Evolutionary conservation across 2,113 vertebrate genomes (phyloP).

Genomic region (Lamprologus lemairii): DNA sequence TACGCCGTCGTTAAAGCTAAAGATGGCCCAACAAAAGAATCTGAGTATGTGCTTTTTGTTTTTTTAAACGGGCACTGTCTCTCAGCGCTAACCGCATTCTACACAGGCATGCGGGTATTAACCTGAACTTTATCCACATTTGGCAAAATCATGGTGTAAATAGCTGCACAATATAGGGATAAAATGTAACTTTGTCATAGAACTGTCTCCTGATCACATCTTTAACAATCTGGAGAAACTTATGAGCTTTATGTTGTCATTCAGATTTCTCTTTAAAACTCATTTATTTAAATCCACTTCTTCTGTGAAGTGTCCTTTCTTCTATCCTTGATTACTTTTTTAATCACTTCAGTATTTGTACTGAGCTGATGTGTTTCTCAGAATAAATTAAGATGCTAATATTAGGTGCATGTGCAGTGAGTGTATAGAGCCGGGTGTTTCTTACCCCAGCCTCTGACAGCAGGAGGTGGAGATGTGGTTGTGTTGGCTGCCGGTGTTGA

Average conservation of each 20-base stretch:
- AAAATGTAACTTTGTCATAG: neutral
- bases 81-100: neutral
- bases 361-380: neutral
- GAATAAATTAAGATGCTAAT: neutral
- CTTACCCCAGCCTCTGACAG: slow-evolving; percentile 85
- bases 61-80: neutral
- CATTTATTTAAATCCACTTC: neutral
- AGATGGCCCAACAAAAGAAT: neutral
- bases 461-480: slow-evolving; percentile 83
- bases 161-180: neutral
- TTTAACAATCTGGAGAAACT: neutral
- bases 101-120: neutral
- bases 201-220: neutral
- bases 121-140: neutral
- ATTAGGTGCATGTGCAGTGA: neutral
- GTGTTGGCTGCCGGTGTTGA: slow-evolving; percentile 81
- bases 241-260: neutral
- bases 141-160: neutral
- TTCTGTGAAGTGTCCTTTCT: neutral
- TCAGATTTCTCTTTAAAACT: neutral
- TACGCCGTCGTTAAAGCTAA: neutral
- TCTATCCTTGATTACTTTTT: neutral
- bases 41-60: neutral
- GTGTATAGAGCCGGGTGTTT: neutral
- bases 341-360: neutral